Conservation (phyloP, 2,113 vertebrate species). For the Protomyctophum bolini region DNA sequence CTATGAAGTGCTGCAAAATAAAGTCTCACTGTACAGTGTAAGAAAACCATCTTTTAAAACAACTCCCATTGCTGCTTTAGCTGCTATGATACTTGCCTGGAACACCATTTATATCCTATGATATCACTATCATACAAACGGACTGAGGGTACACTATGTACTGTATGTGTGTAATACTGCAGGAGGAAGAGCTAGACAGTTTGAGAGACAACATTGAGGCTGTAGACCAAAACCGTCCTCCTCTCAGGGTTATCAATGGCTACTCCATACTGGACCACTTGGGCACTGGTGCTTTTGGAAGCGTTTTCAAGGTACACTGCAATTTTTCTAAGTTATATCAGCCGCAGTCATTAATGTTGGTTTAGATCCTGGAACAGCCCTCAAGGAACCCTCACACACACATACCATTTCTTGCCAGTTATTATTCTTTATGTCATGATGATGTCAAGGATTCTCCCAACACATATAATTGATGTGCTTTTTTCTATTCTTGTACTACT, state of each 20-base stretch:
- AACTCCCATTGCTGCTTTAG: too few species aligned
- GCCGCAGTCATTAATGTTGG: background rate
- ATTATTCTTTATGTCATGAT: background rate
- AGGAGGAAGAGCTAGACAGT: conserved; percentile 84
- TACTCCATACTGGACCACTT: conserved; percentile 89
- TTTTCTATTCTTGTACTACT: conserved; percentile 10
- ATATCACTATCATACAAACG: too few species aligned
- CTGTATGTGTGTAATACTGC: conserved; percentile 19
- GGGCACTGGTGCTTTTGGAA: conserved; percentile 90
- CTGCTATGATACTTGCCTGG: too few species aligned
- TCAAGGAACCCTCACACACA: background rate
- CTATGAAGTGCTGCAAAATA: conserved; percentile 83
- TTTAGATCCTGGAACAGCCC: background rate
- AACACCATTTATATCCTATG: too few species aligned
- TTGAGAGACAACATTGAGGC: conserved; percentile 84
- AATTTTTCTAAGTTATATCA: background rate
- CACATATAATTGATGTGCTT: background rate
- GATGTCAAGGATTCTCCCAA: background rate
- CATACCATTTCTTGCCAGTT: background rate
- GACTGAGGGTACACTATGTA: background rate
- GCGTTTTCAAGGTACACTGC: conserved; percentile 84
- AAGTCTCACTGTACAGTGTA: conserved; percentile 82
- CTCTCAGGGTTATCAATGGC: conserved; percentile 84
- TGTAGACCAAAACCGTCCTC: conserved; percentile 86
- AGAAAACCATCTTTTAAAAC: conserved; percentile 42